Base-by-base conservation (phyloP, 2,888 invertebrate genomes). In the Pristionchus arcanus region DNA sequence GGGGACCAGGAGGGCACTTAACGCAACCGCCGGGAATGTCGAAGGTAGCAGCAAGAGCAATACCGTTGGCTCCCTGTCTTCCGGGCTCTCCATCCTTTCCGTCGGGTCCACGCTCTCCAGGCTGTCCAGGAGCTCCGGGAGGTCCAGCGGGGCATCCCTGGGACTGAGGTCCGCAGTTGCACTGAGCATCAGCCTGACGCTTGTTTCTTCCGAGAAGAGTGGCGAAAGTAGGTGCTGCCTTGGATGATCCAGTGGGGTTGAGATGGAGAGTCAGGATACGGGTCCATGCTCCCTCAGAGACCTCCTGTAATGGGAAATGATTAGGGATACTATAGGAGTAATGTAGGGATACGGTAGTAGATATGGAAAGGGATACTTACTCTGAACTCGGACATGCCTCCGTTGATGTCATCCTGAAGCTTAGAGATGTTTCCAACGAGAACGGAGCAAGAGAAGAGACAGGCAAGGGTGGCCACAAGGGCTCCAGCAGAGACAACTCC, bases 11-110 rank as follows among this genome's bases (percentile, higher is more conserved):
- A 87, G 92, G 92, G 90, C 93, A 85, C 88, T 88, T 68, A 89
- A 93, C 92, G 90, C 93, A 93, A 90, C 93, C 93, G 63, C 93
- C 93, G 81, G 93, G 93, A 91, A 93, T 92, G 66, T 93, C 92
- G 90, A 92, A 92, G 74, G 92, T 92, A 88, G 91, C 91, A 66
- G 92, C 92, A 77, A 93, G 91, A 85, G 92, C 90, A 53, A 91
- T 90, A 91, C 93, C 93, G 63, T 92, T 91, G 28, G 92, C 92
- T 91, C 93, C 93, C 66, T 91, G 91, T 59, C 90, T 90, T 90
- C 93, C 93, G 89, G 92, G 90, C 83, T 92, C 92, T 92, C 93
- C 93, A 63, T 91, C 86, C 71, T 90, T 90, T 92, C 93, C 93
- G 59, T 91, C 88, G 49, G 90, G 88, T 92, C 93, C 93, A 53